Evolutionary conservation across 2,113 vertebrate genomes (phyloP).

Genomic region (Pollachius pollachius): DNA sequence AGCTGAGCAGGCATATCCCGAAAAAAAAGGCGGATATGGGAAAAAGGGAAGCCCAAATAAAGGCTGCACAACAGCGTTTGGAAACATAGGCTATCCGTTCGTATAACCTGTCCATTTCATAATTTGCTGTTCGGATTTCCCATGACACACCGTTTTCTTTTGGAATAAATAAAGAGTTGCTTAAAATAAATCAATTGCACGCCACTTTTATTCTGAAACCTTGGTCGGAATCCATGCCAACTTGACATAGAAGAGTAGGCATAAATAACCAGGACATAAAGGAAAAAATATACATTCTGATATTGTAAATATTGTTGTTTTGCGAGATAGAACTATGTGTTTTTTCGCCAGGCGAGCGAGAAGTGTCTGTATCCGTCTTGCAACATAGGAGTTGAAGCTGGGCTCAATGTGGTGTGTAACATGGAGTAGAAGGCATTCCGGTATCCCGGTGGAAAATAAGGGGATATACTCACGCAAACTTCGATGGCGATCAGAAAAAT

Average conservation of each 20-base stretch:
- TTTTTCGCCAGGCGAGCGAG: no score
- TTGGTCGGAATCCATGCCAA: neutral
- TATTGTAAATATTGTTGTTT: no score
- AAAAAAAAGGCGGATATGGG: slow-evolving; percentile 33
- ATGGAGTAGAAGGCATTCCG: no score
- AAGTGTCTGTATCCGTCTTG: no score
- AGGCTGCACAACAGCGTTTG: neutral
- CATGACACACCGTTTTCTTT: no score
- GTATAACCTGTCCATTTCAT: neutral
- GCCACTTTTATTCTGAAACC: slow-evolving; percentile 9
- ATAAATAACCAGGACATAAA: no score
- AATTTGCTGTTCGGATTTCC: neutral
- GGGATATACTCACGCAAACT: slow-evolving; percentile 72
- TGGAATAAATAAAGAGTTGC: no score
- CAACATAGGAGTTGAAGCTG: neutral
- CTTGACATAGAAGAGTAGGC: neutral
- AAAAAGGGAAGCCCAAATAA: slow-evolving; percentile 42
- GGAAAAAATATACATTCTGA: no score
- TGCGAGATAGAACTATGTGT: no score
- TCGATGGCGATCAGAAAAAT: slow-evolving; percentile 41
- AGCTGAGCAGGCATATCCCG: slow-evolving; percentile 65
- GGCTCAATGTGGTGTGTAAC: no score
- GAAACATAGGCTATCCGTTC: neutral
- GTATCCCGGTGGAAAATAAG: slow-evolving; percentile 10
- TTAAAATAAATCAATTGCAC: neutral